Conservation (phyloP, 2,888 invertebrate species). For the Acrobasis suavella region DNA sequence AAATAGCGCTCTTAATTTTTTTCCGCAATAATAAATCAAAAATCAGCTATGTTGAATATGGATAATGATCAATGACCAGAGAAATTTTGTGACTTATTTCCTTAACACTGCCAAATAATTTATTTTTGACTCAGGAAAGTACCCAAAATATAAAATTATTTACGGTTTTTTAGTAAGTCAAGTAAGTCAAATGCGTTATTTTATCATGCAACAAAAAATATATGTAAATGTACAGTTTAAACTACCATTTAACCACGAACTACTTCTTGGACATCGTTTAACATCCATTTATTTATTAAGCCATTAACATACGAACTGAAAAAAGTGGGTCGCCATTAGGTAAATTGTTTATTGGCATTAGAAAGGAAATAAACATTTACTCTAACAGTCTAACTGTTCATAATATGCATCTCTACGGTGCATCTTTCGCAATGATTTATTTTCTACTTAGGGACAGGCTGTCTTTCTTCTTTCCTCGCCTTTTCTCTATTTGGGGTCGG, state of each 20-base stretch:
- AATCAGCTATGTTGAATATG: too few species aligned
- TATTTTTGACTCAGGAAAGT: too few species aligned
- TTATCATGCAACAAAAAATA: not conserved
- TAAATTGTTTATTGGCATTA: slow-evolving; percentile 6
- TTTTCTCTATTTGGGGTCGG: too few species aligned
- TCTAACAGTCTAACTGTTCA: not conserved
- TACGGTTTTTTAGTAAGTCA: too few species aligned
- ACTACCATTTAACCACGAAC: not conserved
- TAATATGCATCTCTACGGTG: not conserved
- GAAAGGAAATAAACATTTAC: slow-evolving; percentile 11
- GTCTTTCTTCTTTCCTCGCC: too few species aligned
- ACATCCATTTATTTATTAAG: slow-evolving; percentile 1
- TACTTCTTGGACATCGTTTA: slow-evolving; percentile 1
- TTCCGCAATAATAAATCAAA: too few species aligned
- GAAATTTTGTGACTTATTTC: too few species aligned
- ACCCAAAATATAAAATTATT: too few species aligned
- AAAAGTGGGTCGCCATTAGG: slow-evolving; percentile 12
- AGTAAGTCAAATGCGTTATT: too few species aligned
- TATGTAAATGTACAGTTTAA: not conserved
- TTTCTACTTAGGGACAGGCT: not conserved
- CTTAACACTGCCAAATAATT: too few species aligned
- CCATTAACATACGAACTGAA: slow-evolving; percentile 3
- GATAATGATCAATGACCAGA: too few species aligned
- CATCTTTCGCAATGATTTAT: not conserved
- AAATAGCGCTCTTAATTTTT: too few species aligned